These are phyloP conservation scores for Boloria euphrosyne DNA, from an alignment of 2,888 invertebrate species.

Conservation along the genomic window DNA sequence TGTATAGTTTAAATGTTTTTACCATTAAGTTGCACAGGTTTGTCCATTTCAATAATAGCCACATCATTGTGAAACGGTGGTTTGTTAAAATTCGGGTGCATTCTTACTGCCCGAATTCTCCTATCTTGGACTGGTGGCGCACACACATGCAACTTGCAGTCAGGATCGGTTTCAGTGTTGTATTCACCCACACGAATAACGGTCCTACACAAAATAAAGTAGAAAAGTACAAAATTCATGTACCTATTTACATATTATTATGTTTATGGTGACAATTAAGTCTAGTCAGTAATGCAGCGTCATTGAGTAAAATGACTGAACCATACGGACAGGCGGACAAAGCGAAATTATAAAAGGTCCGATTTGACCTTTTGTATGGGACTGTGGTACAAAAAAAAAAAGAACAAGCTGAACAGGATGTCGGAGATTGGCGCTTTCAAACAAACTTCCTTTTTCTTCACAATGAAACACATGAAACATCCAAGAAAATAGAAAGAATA, in stretches of 20 bases:
- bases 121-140: slow-evolving; percentile 74
- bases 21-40: slow-evolving; percentile 71
- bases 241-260: not conserved
- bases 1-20: slow-evolving; percentile 19
- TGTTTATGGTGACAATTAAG: not conserved
- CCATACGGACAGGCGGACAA: too few species aligned
- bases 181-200: slow-evolving; percentile 86
- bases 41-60: slow-evolving; percentile 78
- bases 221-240: too few species aligned
- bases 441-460: too few species aligned
- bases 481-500: too few species aligned
- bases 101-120: slow-evolving; percentile 60
- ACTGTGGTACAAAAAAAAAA: too few species aligned
- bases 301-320: too few species aligned
- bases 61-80: slow-evolving; percentile 82
- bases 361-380: too few species aligned
- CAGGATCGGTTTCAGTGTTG: slow-evolving; percentile 63
- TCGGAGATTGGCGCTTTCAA: too few species aligned
- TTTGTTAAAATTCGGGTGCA: slow-evolving; percentile 77
- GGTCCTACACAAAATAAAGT: slow-evolving; percentile 56
- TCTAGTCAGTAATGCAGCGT: too few species aligned
- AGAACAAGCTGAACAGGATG: too few species aligned
- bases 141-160: slow-evolving; percentile 68
- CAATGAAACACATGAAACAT: too few species aligned
- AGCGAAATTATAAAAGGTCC: too few species aligned